phyloP scores from a whole-genome alignment of 2,797 vertebrate species.

The Rallus crepitans region DNA sequence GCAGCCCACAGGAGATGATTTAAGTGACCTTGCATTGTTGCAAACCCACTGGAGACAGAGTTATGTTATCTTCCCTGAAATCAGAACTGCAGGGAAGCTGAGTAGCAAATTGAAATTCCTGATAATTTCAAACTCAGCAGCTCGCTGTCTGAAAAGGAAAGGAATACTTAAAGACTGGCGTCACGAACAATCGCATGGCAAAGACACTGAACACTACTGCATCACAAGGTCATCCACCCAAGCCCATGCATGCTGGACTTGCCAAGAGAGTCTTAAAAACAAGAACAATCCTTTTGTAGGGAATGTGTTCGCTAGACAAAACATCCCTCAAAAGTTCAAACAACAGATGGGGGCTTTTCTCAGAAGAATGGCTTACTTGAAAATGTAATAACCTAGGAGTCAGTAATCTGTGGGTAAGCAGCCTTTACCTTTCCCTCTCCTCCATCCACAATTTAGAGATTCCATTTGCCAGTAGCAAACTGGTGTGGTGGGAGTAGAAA shows the following conservation, averaged over 20 bases:
- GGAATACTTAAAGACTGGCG: constrained; percentile 36
- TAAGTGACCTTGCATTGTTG: constrained; percentile 68
- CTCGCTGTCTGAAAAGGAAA: constrained; percentile 53
- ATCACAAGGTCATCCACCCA: constrained; percentile 1
- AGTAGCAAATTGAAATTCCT: constrained; percentile 67
- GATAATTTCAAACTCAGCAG: constrained; percentile 58
- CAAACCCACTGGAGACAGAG: constrained; percentile 47
- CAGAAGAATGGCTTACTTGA: background rate
- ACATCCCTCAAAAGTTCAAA: constrained; percentile 8
- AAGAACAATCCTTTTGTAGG: background rate
- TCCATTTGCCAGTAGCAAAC: background rate
- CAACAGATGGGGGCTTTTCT: background rate
- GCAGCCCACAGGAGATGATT: constrained; percentile 64
- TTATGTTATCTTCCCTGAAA: constrained; percentile 59
- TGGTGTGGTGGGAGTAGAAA: background rate
- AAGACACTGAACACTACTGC: background rate
- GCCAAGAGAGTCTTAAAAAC: constrained; percentile 12
- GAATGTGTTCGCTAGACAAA: constrained; percentile 21
- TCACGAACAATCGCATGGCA: constrained; percentile 14
- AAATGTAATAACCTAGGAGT: background rate
- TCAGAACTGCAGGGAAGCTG: constrained; percentile 59
- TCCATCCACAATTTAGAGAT: background rate
- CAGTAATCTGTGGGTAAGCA: background rate
- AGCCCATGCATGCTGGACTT: background rate
- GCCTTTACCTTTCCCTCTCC: background rate